Evolutionary conservation across 2,888 invertebrate species (phyloP).

Genomic region (Cryptus armator): DNA sequence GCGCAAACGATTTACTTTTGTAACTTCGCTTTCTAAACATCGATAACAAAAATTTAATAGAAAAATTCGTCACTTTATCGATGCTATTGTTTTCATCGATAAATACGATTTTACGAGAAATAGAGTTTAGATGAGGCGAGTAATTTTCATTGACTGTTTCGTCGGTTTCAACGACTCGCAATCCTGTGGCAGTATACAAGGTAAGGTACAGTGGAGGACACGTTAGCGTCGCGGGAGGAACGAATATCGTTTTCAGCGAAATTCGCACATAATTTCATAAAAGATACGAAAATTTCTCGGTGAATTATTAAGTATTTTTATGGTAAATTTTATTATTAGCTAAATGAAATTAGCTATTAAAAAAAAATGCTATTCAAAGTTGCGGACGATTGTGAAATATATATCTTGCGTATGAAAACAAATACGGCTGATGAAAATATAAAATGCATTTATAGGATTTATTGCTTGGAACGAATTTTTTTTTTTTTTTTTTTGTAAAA

Average conservation of each 20-base stretch:
- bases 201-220: not conserved
- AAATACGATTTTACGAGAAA: not conserved
- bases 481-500: not conserved
- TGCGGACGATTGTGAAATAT: not conserved
- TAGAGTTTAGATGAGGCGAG: conserved; percentile 7
- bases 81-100: not conserved
- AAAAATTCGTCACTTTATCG: not conserved
- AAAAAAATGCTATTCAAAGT: not conserved
- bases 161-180: conserved; percentile 4
- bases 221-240: conserved; percentile 5
- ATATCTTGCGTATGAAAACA: not conserved
- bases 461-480: conserved; percentile 1
- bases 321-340: not conserved
- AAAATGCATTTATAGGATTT: not conserved
- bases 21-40: not conserved
- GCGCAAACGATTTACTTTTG: not conserved
- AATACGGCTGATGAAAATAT: not conserved
- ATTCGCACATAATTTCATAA: not conserved
- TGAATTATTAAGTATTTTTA: not conserved
- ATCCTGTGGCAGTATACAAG: conserved; percentile 26
- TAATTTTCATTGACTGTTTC: conserved; percentile 12
- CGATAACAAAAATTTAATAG: not conserved
- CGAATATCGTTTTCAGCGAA: not conserved
- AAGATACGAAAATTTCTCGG: not conserved
- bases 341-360: not conserved